Percentiles rank a stretch among this genome's conserved stretches.
These are phyloP conservation scores for Heliocidaris tuberculata DNA, from an alignment of 35 echinoderm and acorn worm species.

Conservation along the genomic window DNA sequence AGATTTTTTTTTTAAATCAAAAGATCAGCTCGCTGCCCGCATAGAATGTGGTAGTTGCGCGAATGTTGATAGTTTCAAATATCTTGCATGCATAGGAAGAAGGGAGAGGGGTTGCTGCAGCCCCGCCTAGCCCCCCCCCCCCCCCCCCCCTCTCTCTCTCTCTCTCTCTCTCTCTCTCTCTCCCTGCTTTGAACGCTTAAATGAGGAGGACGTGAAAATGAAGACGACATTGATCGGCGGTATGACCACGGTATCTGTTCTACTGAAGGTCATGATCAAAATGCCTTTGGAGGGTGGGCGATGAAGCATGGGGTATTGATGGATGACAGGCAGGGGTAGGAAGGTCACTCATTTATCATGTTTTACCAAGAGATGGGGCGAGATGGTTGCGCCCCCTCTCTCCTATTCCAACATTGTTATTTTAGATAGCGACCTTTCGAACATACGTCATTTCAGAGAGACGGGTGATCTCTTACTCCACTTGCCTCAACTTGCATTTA, in stretches of 20 bases:
- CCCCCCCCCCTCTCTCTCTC: too few relatives aligned
- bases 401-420: too few relatives aligned
- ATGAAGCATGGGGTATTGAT: background rate
- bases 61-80: background rate
- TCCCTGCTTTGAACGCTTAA: background rate
- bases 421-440: too few relatives aligned
- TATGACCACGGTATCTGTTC: background rate
- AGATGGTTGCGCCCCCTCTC: background rate
- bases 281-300: background rate
- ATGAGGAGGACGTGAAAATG: background rate
- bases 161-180: too few relatives aligned
- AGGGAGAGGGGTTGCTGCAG: background rate
- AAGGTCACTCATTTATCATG: slow-evolving; percentile 12
- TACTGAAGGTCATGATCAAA: slow-evolving; percentile 4
- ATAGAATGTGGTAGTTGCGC: too few relatives aligned
- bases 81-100: background rate
- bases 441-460: too few relatives aligned
- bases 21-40: too few relatives aligned
- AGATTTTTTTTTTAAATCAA: too few relatives aligned
- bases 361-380: background rate
- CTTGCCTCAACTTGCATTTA: too few relatives aligned
- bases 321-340: background rate
- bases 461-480: too few relatives aligned
- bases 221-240: background rate
- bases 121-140: background rate